phyloP scores from a whole-genome alignment of 2,113 vertebrate genomes.

The Vombatus ursinus region DNA sequence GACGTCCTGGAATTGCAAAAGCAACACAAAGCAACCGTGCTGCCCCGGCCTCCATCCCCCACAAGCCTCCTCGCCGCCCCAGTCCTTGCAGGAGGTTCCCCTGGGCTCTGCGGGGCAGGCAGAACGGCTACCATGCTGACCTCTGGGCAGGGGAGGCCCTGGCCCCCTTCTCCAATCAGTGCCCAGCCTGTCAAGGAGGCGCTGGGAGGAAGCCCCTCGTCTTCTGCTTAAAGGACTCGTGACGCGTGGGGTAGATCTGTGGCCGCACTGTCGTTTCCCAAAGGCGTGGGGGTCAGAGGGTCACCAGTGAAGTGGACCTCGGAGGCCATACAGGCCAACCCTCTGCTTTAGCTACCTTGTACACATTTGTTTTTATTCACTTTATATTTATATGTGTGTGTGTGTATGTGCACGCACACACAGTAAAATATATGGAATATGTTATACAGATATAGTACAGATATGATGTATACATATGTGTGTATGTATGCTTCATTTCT shows the following conservation, averaged over 20 bases:
- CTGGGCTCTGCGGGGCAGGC: constrained; percentile 11
- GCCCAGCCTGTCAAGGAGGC: not conserved
- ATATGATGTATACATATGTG: not conserved
- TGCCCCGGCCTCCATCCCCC: not conserved
- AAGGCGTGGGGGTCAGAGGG: not conserved
- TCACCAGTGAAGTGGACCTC: not conserved
- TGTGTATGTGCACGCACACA: not conserved
- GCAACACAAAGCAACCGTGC: not conserved
- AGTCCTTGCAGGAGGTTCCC: not conserved
- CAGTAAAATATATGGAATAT: not conserved
- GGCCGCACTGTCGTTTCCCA: not conserved
- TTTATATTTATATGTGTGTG: not conserved
- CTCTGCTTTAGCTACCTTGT: not conserved
- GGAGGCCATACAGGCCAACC: not conserved
- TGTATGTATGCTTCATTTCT: not conserved
- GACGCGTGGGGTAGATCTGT: no score
- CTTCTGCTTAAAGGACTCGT: not conserved
- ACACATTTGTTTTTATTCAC: not conserved
- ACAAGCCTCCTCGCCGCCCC: not conserved
- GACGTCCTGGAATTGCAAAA: constrained; percentile 9
- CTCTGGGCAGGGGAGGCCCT: not conserved
- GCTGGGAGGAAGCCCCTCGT: not conserved
- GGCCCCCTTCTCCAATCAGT: not conserved
- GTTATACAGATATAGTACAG: not conserved
- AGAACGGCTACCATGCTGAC: not conserved